These are phyloP conservation scores for Nycticryphes semicollaris DNA, from an alignment of 2,113 vertebrate genomes.

Conservation along the genomic window DNA sequence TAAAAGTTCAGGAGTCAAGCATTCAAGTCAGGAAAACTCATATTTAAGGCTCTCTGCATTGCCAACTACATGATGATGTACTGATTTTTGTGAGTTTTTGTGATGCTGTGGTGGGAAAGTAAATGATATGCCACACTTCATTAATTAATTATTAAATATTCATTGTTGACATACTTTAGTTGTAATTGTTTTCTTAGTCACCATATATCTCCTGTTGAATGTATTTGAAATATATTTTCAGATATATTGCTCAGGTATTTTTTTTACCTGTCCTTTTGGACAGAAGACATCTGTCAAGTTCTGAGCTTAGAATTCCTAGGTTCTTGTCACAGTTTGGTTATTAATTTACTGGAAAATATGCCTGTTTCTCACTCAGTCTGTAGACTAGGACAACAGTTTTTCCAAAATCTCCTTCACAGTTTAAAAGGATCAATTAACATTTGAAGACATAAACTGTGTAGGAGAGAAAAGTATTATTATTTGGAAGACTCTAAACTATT, in stretches of 20 bases:
- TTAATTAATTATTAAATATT: background rate
- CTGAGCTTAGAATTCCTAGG: background rate
- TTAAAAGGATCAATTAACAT: background rate
- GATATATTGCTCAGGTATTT: background rate
- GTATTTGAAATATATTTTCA: background rate
- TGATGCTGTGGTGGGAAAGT: background rate
- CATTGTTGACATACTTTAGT: background rate
- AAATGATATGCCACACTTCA: background rate
- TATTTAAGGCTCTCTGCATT: background rate
- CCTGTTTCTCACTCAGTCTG: background rate
- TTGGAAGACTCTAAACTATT: conserved; percentile 12
- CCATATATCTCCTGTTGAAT: background rate
- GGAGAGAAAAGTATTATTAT: conserved; percentile 7
- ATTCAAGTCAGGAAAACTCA: background rate
- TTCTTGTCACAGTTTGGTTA: background rate
- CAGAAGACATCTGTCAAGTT: background rate
- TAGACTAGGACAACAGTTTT: background rate
- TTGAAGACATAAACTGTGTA: conserved; percentile 15
- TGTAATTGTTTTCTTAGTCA: background rate
- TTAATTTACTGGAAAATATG: background rate
- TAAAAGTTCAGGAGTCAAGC: background rate
- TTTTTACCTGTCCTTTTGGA: background rate
- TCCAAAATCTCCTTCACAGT: background rate
- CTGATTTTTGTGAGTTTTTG: background rate
- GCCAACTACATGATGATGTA: background rate